A percentile compares a stretch with the other conserved stretches of the same genome.
phyloP scores from a whole-genome alignment of 2,888 invertebrate species.

The Darwinula stevensoni region DNA sequence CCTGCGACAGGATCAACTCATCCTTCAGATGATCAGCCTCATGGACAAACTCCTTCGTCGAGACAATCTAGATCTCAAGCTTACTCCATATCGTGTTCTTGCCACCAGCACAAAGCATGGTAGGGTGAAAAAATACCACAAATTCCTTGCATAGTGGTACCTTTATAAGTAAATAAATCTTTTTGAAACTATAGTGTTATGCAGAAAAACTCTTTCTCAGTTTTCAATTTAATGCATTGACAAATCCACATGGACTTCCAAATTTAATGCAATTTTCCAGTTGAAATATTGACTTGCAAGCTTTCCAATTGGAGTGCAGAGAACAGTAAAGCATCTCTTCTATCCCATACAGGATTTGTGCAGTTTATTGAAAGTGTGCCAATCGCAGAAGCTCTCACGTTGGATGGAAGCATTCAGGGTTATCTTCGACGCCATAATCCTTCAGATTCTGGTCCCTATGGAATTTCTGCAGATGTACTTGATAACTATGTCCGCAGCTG shows the following conservation, averaged over 20 bases:
- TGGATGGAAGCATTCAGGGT: constrained; percentile 66
- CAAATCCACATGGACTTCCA: too few species aligned
- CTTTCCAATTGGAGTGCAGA: too few species aligned
- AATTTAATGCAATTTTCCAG: too few species aligned
- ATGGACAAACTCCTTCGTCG: constrained; percentile 83
- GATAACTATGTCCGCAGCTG: constrained; percentile 86
- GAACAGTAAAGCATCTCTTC: neutral
- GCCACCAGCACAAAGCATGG: constrained; percentile 84
- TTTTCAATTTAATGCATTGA: too few species aligned
- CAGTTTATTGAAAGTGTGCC: constrained; percentile 80
- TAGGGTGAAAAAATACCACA: constrained; percentile 12
- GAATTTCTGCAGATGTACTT: constrained; percentile 77
- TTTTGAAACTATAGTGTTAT: too few species aligned
- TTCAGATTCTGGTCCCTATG: constrained; percentile 56
- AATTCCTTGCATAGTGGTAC: too few species aligned
- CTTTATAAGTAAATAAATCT: too few species aligned
- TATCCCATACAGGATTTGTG: constrained; percentile 37
- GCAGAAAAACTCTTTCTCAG: too few species aligned
- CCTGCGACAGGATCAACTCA: constrained; percentile 81
- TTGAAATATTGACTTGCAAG: too few species aligned
- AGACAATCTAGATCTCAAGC: constrained; percentile 82
- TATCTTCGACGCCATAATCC: constrained; percentile 75
- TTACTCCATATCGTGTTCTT: constrained; percentile 81
- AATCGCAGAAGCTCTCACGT: constrained; percentile 63
- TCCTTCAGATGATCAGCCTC: constrained; percentile 85